A percentile compares a stretch with the other conserved stretches of the same genome.
These are phyloP conservation scores for Girardinus metallicus DNA, from an alignment of 2,797 vertebrate species.

Conservation along the genomic window DNA sequence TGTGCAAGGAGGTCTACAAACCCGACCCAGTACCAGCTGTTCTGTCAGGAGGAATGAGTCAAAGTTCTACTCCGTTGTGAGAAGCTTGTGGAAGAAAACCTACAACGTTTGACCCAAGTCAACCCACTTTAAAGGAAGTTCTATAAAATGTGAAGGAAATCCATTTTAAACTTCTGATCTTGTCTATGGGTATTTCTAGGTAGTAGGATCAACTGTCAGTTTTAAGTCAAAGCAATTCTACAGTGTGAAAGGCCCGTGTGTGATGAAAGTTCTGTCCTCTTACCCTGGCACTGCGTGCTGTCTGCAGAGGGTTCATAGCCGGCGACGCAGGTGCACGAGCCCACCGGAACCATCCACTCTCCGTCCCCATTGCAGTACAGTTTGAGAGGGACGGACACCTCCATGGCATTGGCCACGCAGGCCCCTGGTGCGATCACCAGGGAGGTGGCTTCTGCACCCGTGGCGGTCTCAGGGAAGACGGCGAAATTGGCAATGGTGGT, in stretches of 20 bases:
- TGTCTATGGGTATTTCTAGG: background rate
- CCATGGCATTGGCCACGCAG: conserved; percentile 91
- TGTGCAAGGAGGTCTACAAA: background rate
- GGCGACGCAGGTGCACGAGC: conserved; percentile 91
- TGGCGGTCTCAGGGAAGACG: conserved; percentile 94
- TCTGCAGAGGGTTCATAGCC: conserved; percentile 91
- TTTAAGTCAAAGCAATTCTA: background rate
- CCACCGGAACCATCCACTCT: conserved; percentile 98
- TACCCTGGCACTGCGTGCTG: conserved; percentile 94
- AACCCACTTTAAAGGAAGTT: background rate
- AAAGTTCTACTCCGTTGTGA: background rate
- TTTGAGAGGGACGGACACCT: conserved; percentile 95
- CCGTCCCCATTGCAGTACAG: conserved; percentile 97
- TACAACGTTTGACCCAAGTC: background rate
- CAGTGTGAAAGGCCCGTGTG: background rate
- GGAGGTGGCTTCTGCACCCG: conserved; percentile 94
- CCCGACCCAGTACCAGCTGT: background rate
- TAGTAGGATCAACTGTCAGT: background rate
- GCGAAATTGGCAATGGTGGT: conserved; percentile 95
- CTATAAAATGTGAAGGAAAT: background rate
- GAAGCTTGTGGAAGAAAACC: background rate
- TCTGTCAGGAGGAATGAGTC: background rate
- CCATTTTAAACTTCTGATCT: background rate
- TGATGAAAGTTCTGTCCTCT: conserved; percentile 38
- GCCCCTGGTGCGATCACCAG: conserved; percentile 94